Conservation (phyloP, 2,888 invertebrate species). For the Drymonia ruficornis region DNA sequence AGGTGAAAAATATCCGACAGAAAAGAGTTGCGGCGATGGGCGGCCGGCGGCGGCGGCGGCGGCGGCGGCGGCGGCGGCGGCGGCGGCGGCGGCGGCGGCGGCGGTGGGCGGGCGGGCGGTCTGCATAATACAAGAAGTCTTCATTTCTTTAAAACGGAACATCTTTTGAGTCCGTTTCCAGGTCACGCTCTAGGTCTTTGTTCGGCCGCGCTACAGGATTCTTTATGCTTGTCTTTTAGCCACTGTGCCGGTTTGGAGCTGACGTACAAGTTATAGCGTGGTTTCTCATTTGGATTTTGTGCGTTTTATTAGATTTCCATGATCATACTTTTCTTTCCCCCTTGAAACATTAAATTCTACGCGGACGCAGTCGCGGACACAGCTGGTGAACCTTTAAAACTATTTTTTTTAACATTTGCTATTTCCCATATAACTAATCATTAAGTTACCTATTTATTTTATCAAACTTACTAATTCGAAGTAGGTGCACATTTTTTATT, state of each 20-base stretch:
- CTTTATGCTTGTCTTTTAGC: constrained; percentile 26
- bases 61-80: not conserved
- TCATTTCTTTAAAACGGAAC: constrained; percentile 34
- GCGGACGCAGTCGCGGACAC: no score
- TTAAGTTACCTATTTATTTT: no score
- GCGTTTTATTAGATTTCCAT: not conserved
- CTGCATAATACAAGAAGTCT: constrained; percentile 31
- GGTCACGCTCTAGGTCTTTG: constrained; percentile 31
- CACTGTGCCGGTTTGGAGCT: constrained; percentile 6
- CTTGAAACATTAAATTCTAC: no score
- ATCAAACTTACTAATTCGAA: no score
- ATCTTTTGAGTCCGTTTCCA: constrained; percentile 38
- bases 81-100: constrained; percentile 5
- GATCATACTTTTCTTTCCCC: no score
- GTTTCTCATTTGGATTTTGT: not conserved
- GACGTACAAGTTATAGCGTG: not conserved
- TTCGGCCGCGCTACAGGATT: constrained; percentile 24
- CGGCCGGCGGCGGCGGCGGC: not conserved
- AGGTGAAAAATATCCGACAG: constrained; percentile 40
- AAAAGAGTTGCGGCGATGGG: constrained; percentile 26
- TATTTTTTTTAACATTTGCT: no score
- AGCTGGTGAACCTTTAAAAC: no score
- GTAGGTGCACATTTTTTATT: no score
- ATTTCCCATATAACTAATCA: no score
- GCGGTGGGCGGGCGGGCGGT: constrained; percentile 5